Conservation (phyloP, 1,140 invertebrate genomes). For the Homarus americanus region DNA sequence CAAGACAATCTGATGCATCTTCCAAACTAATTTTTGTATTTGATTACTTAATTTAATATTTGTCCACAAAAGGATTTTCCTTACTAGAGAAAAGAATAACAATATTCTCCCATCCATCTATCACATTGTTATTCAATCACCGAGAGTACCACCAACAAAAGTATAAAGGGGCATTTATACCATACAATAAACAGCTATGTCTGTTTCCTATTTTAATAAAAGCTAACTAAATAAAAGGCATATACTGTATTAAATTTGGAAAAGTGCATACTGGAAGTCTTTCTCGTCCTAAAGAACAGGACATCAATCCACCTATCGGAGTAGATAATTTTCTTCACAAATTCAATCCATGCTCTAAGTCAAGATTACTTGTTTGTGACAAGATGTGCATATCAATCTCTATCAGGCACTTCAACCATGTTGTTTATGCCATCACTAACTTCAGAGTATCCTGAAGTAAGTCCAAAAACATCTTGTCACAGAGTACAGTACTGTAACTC, state of each 20-base stretch:
- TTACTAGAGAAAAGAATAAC: constrained; percentile 3
- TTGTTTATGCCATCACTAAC: neutral
- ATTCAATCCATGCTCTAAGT: neutral
- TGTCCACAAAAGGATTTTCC: constrained; percentile 1
- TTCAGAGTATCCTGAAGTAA: neutral
- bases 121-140: constrained; percentile 10
- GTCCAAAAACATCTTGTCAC: constrained; percentile 11
- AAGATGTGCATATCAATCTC: neutral
- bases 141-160: constrained; percentile 4
- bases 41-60: neutral
- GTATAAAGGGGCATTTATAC: constrained; percentile 30
- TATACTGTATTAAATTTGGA: neutral
- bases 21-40: neutral
- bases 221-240: constrained; percentile 30
- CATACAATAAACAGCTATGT: constrained; percentile 7
- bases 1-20: neutral
- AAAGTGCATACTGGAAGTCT: constrained; percentile 24
- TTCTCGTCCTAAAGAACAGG: constrained; percentile 27
- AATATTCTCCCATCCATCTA: constrained; percentile 29
- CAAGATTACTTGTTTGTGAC: neutral
- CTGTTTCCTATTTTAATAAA: constrained; percentile 11
- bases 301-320: neutral
- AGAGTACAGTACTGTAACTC: constrained; percentile 9
- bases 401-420: neutral
- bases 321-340: neutral